Conservation (phyloP, 2,113 vertebrate species). For the Pycnonotus jocosus region DNA sequence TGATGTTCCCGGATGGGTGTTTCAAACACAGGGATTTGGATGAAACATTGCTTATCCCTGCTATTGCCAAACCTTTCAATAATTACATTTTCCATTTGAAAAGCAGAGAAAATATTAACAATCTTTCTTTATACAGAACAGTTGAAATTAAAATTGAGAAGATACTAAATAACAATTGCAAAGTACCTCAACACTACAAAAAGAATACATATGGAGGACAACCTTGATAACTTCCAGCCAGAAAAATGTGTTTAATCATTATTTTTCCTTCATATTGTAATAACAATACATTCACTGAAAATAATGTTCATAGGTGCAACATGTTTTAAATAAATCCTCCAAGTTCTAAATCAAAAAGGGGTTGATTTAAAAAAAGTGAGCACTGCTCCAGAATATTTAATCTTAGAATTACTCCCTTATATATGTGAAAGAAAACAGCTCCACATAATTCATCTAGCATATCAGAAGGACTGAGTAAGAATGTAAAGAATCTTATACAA, state of each 20-base stretch:
- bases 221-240: neutral
- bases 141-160: neutral
- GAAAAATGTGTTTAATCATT: neutral
- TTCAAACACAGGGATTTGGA: neutral
- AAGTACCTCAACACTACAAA: neutral
- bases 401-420: neutral
- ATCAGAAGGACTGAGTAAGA: neutral
- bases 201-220: neutral
- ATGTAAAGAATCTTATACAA: neutral
- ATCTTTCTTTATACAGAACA: neutral
- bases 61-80: neutral
- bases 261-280: neutral
- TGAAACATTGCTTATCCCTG: neutral
- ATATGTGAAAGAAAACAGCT: neutral
- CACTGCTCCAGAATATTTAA: neutral
- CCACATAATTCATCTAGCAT: neutral
- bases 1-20: neutral
- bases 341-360: neutral
- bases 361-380: neutral
- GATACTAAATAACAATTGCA: neutral
- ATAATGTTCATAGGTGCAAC: rapidly evolving
- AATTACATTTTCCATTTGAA: neutral
- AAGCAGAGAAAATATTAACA: neutral
- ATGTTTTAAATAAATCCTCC: neutral
- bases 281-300: neutral